Base-by-base conservation (phyloP, 1,140 invertebrate genomes). In the Archivesica marissinica region DNA sequence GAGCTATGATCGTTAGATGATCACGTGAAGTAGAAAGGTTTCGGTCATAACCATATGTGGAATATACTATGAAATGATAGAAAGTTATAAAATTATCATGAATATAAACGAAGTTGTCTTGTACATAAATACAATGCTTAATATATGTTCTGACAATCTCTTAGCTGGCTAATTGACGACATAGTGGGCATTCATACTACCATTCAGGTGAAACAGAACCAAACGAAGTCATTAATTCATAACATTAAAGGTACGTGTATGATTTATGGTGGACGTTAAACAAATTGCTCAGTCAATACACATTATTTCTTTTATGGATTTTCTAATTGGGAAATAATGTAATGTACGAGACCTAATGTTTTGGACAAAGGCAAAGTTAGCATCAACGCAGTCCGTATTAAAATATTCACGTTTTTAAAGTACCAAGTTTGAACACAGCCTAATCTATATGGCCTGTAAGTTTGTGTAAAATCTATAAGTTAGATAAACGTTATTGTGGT, bases 401-500 rank as follows among this genome's bases (percentile, higher is more conserved):
- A 64, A 35, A 35, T 64, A 3, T 64, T 64, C 30, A 64, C 28
- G 30, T 64, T 64, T 64, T 15, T 13, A 35, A n/a, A 35, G 33
- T 35, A 33, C 38, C 20, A 11, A 35, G 23, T 1, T 13, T 2
- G 13, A 64, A 35, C 11, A n/a, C n/a, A n/a, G n/a, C n/a, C n/a
- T n/a, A n/a, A n/a, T n/a, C n/a, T n/a, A n/a, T n/a, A 20, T 9
- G 13, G 20, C 38, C 54, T 3, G 7, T 30, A 59, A 59, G 25
- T 28, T 25, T 9, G 23, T 17, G 54, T 59, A 28, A 28, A 59
- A 59, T 59, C 54, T 30, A 59, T 59, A 59, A 59, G 23, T 28
- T 59, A 28, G 54, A 28, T 59, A 59, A 59, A 59, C n/a, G 3
- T 59, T 59, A 59, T 59, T 59, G 54, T 59, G 6, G n/a, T 59